Evolutionary conservation across 2,113 vertebrate genomes (phyloP).

Genomic region (Pelecanus crispus): DNA sequence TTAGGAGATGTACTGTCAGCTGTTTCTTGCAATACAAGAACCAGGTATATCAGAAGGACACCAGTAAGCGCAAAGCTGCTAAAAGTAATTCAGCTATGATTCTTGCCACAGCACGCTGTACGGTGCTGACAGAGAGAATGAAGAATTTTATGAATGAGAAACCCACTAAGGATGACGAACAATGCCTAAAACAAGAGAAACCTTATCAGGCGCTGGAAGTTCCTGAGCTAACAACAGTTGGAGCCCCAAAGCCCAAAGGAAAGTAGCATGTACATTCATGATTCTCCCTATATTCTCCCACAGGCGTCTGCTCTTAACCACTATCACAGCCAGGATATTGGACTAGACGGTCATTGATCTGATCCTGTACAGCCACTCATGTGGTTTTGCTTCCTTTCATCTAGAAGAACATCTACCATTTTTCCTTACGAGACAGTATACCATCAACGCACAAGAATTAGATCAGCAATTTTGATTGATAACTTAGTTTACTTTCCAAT

Average conservation of each 20-base stretch:
- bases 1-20: not conserved
- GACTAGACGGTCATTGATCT: not conserved
- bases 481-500: slow-evolving; percentile 1
- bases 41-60: not conserved
- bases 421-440: not conserved
- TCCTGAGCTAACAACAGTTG: not conserved
- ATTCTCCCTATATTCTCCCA: not conserved
- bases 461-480: slow-evolving; percentile 2
- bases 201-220: not conserved
- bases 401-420: not conserved
- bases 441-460: not conserved
- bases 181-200: not conserved
- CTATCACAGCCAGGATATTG: not conserved
- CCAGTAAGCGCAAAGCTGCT: not conserved
- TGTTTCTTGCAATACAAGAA: not conserved
- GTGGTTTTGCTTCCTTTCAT: not conserved
- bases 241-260: not conserved
- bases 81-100: not conserved
- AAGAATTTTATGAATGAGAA: not conserved
- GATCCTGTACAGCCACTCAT: not conserved
- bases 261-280: not conserved
- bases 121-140: not conserved
- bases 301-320: not conserved
- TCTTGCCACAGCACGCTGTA: not conserved
- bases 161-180: not conserved